Base-by-base conservation (phyloP, 2,888 invertebrate species). In the Acheta domesticus region DNA sequence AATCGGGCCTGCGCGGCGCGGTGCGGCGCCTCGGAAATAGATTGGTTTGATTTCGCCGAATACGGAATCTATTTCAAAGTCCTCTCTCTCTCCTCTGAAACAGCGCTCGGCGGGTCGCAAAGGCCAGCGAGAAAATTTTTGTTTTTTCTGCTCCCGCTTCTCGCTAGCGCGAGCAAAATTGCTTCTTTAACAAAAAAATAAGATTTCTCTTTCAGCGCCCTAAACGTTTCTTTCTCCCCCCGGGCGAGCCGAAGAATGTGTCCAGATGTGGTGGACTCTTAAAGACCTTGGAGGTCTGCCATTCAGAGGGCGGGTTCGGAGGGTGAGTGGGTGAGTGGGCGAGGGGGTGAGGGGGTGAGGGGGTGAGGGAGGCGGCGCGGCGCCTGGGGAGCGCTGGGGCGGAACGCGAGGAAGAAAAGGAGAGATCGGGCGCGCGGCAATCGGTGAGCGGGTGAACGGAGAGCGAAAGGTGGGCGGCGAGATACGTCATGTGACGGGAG, bases 21-120 rank as follows among this genome's bases (percentile, higher is more conserved):
- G 23, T 3, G 16, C 62, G n/a, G 62, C n/a, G 62, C 62, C 62
- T 62, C 62, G 62, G 14, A 62, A 62, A 62, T 62, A 62, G 62
- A 62, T 62, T 62, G 62, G 62, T 62, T 62, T 62, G 62, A 62
- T 62, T 62, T 62, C 62, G 62, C 62, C 62, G 62, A 62, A 62
- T 62, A 62, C 62, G n/a, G 62, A 62, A 62, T 62, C 62, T 62
- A 62, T 62, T 62, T 62, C 62, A 62, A 62, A 62, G 62, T 62
- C 62, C 62, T 62, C 62, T 62, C 62, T 14, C 16, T 3, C 14
- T 19, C 14, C 62, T 19, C 14, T 8, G 62, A 19, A 19, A 19
- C 62, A 19, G 62, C 62, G 16, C 16, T 62, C 36, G 36, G 36
- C 36, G 36, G 36, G 36, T 36, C 36, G 62, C 62, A 62, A 62